A percentile compares a stretch with the other conserved stretches of the same genome.
phyloP scores from a whole-genome alignment of 2,797 vertebrate genomes.

The Notolabrus celidotus region DNA sequence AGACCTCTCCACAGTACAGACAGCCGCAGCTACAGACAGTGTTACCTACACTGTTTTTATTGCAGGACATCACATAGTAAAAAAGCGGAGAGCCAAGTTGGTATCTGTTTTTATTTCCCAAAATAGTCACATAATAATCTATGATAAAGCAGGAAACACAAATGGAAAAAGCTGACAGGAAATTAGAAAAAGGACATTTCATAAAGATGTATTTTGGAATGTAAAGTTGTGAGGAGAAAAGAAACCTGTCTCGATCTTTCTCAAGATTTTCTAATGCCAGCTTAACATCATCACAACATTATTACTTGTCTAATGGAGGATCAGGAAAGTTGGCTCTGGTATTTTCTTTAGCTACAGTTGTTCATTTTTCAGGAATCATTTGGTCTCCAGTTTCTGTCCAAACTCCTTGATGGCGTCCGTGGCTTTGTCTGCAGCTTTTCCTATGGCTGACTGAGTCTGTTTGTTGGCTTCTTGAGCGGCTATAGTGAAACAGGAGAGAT shows the following conservation, averaged over 20 bases:
- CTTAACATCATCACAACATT: constrained; percentile 28
- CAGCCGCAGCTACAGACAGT: constrained; percentile 16
- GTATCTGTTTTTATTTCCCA: constrained; percentile 70
- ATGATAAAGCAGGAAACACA: constrained; percentile 41
- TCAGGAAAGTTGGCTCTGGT: constrained; percentile 31
- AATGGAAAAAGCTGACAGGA: constrained; percentile 16
- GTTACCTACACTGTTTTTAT: constrained; percentile 16
- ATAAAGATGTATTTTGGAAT: constrained; percentile 65
- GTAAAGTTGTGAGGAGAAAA: constrained; percentile 38
- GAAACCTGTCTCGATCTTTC: constrained; percentile 1
- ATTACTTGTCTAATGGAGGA: constrained; percentile 22
- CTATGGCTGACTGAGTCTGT: constrained; percentile 78
- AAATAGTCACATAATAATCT: constrained; percentile 62
- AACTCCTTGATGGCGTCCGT: constrained; percentile 79
- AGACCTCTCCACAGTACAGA: constrained; percentile 30
- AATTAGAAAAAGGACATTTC: constrained; percentile 36
- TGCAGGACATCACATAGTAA: constrained; percentile 33
- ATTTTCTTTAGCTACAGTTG: constrained; percentile 11
- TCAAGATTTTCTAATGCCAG: constrained; percentile 35
- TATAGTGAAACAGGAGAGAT: constrained; percentile 51
- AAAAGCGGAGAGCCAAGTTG: constrained; percentile 45
- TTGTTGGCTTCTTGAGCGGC: constrained; percentile 79
- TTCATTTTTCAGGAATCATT: constrained; percentile 65
- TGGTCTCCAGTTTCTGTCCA: constrained; percentile 76
- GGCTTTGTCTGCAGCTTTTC: constrained; percentile 74